Percentiles rank a stretch among this genome's conserved stretches.
phyloP scores from a whole-genome alignment of 2,797 vertebrate genomes.

The Megalops cyprinoides region DNA sequence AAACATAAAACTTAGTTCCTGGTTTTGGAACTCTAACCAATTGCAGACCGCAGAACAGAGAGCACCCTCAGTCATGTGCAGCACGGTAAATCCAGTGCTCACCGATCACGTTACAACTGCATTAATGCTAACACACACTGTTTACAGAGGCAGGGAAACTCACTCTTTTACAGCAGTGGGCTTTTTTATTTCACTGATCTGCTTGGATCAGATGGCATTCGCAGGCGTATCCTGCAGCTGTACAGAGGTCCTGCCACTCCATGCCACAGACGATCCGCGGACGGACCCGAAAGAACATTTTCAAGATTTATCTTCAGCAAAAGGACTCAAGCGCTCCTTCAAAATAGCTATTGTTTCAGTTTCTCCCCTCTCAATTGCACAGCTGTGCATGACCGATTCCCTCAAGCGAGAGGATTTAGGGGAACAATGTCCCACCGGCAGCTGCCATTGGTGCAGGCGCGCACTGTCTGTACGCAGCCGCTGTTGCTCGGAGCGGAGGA shows the following conservation, averaged over 20 bases:
- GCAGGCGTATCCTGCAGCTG: not conserved
- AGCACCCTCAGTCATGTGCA: too few species aligned
- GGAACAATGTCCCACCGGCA: conserved; percentile 60
- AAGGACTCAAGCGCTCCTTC: not conserved
- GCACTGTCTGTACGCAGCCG: not conserved
- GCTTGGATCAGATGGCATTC: not conserved
- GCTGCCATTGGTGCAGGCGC: conserved; percentile 33
- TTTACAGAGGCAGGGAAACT: too few species aligned
- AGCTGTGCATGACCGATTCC: conserved; percentile 78
- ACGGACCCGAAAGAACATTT: not conserved
- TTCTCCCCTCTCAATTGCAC: conserved; percentile 58
- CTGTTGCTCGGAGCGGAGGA: not conserved
- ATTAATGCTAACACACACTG: too few species aligned
- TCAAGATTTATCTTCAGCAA: conserved; percentile 2
- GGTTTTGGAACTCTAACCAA: too few species aligned
- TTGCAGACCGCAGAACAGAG: too few species aligned
- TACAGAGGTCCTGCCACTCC: not conserved
- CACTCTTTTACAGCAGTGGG: too few species aligned
- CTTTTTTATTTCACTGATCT: not conserved
- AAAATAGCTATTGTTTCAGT: conserved; percentile 59
- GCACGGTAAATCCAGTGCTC: too few species aligned
- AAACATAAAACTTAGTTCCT: too few species aligned
- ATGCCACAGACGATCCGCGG: not conserved
- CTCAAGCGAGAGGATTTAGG: conserved; percentile 58
- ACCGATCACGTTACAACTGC: too few species aligned